Evolutionary conservation across 2,113 vertebrate genomes (phyloP), one percentile per base, ranked within the genome.

Genomic region (Malurus elegans): DNA sequence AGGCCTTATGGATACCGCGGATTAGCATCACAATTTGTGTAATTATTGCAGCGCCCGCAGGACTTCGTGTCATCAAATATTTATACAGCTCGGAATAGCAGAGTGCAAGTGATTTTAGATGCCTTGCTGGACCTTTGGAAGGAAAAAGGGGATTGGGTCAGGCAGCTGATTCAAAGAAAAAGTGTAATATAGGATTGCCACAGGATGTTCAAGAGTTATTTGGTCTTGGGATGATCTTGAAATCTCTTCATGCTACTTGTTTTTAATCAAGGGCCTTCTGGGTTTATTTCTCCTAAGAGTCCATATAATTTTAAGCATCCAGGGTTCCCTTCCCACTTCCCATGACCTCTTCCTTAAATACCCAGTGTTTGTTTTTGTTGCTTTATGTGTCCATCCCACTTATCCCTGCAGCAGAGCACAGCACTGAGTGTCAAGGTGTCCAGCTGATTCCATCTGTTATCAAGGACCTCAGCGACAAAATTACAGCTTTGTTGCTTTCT

Each of bases 21-120:
- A 97, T 98, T 95, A 96, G 82, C 96, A 94, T 96, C 93, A 94
- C 82, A 96, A 96, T 97, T 97, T 95, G 92, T 95, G 79, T 97
- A 97, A 97, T 97, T 95, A 97, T 96, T 96, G 73, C 82, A 94
- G 90, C 24, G 54, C 89, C 88, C 91, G 92, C 91, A 97, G 86
- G 86, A 95, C 61, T 91, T 82, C 29, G 78, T 74, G 86, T 92
- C 95, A 96, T 97, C 92, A 97, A 97, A 97, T 96, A 98, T 97
- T 97, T 98, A 97, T 97, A 75, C n/a, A 92, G 72, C 64, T 69
- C 6, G 25, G 73, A 75, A 80, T 60, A 69, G 83, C 73, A 56
- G 28, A 94, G 45, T 54, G 80, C 73, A 84, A 80, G 8, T 51
- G 5, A 82, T 96, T 95, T 96, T 40, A 85, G 58, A 96, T 47